phyloP scores from a whole-genome alignment of 1,140 invertebrate genomes.

The Cotesia chilonis region DNA sequence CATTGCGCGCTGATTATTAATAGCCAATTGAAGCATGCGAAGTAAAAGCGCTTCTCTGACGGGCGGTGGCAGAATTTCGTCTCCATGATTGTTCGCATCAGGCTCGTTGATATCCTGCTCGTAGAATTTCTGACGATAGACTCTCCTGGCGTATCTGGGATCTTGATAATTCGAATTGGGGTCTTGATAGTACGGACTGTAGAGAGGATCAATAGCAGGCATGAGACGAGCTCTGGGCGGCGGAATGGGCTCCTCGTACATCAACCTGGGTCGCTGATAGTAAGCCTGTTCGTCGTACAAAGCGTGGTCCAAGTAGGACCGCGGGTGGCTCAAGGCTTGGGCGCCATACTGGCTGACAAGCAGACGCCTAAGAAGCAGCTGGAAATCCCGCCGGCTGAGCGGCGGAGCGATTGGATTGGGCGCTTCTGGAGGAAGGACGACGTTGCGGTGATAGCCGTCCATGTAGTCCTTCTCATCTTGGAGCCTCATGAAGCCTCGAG shows the following conservation, averaged over 20 bases:
- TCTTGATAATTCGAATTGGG: slow-evolving; percentile 69
- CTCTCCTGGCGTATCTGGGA: slow-evolving; percentile 54
- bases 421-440: slow-evolving; percentile 58
- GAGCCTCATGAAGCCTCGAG: background rate
- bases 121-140: slow-evolving; percentile 62
- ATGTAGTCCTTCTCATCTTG: slow-evolving; percentile 57
- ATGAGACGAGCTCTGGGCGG: background rate
- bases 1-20: slow-evolving; percentile 69
- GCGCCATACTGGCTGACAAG: slow-evolving; percentile 60
- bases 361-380: slow-evolving; percentile 54
- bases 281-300: slow-evolving; percentile 61
- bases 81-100: slow-evolving; percentile 55
- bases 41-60: slow-evolving; percentile 74
- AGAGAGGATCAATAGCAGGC: background rate
- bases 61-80: slow-evolving; percentile 73
- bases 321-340: slow-evolving; percentile 59
- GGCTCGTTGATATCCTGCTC: slow-evolving; percentile 49
- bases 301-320: slow-evolving; percentile 60
- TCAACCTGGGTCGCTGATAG: slow-evolving; percentile 51
- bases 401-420: slow-evolving; percentile 58
- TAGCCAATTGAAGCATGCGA: slow-evolving; percentile 75
- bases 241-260: slow-evolving; percentile 55
- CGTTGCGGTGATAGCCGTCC: slow-evolving; percentile 53
- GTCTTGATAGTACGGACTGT: slow-evolving; percentile 56
- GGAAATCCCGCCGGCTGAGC: slow-evolving; percentile 60